Conservation (phyloP, 1,140 invertebrate genomes). For the Daktulosphaira vitifoliae region DNA sequence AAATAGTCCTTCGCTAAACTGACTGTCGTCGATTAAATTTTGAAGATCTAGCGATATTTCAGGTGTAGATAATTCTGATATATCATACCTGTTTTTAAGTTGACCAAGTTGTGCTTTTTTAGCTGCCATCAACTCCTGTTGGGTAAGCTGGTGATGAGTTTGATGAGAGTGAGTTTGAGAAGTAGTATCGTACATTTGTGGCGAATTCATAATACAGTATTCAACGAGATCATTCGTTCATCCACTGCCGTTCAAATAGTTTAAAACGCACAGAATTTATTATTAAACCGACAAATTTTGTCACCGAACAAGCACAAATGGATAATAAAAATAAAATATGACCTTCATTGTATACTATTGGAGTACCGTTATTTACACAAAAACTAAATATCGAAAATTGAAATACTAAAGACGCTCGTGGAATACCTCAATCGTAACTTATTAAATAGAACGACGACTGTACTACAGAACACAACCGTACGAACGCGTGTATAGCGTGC, state of each 20-base stretch:
- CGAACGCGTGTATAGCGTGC: slow-evolving; percentile 29
- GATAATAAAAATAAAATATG: too few species aligned
- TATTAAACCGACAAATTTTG: too few species aligned
- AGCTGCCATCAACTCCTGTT: slow-evolving; percentile 35
- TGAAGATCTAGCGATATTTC: slow-evolving; percentile 83
- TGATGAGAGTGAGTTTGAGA: slow-evolving; percentile 32
- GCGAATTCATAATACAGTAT: slow-evolving; percentile 37
- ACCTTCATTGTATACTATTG: too few species aligned
- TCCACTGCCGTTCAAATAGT: too few species aligned
- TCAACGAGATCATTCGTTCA: too few species aligned
- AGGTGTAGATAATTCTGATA: slow-evolving; percentile 76
- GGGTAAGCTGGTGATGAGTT: slow-evolving; percentile 27
- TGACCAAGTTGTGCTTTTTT: slow-evolving; percentile 37
- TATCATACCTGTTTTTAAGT: slow-evolving; percentile 48
- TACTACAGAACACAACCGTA: slow-evolving; percentile 15
- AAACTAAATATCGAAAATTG: too few species aligned
- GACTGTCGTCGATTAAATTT: slow-evolving; percentile 74
- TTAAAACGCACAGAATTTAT: too few species aligned
- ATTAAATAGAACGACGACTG: slow-evolving; percentile 18
- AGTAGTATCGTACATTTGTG: slow-evolving; percentile 39
- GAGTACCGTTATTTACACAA: background rate
- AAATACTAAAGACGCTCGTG: too few species aligned
- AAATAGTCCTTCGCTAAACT: slow-evolving; percentile 73
- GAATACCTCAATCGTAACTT: background rate
- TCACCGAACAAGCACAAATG: too few species aligned